These are phyloP conservation scores for Lycorma delicatula DNA, from an alignment of 1,140 invertebrate species.

Conservation along the genomic window DNA sequence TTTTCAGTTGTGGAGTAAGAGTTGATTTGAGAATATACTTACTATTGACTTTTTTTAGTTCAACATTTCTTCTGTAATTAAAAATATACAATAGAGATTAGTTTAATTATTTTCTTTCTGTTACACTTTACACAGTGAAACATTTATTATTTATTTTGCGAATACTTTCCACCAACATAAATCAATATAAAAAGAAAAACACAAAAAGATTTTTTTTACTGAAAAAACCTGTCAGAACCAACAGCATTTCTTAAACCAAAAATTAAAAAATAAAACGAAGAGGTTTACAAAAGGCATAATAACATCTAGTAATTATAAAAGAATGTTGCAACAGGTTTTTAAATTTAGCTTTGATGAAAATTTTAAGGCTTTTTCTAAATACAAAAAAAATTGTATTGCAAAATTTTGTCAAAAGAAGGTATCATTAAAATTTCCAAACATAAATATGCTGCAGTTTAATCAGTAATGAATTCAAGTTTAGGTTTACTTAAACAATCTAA, in stretches of 20 bases:
- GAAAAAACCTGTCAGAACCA: neutral
- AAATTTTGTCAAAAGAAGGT: too few relatives aligned
- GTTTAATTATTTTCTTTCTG: neutral
- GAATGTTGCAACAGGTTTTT: too few relatives aligned
- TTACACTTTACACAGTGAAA: neutral
- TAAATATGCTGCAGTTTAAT: too few relatives aligned
- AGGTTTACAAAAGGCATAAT: too few relatives aligned
- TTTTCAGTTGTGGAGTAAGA: conserved; percentile 59
- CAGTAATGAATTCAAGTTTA: too few relatives aligned
- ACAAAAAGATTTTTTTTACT: neutral
- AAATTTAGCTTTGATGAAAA: too few relatives aligned
- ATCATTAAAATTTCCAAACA: too few relatives aligned
- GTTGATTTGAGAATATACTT: conserved; percentile 77
- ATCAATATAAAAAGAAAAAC: neutral
- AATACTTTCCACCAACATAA: neutral
- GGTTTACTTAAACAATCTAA: too few relatives aligned
- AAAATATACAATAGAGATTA: neutral
- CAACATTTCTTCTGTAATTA: conserved; percentile 61
- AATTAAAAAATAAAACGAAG: too few relatives aligned
- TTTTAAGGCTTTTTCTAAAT: too few relatives aligned
- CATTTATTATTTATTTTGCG: neutral
- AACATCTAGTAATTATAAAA: too few relatives aligned
- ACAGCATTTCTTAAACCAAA: neutral
- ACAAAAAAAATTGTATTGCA: too few relatives aligned
- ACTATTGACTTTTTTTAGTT: conserved; percentile 71